A percentile compares a stretch with the other conserved stretches of the same genome.
Conservation (phyloP, 2,797 vertebrate species). For the Neopelma chrysocephalum region DNA sequence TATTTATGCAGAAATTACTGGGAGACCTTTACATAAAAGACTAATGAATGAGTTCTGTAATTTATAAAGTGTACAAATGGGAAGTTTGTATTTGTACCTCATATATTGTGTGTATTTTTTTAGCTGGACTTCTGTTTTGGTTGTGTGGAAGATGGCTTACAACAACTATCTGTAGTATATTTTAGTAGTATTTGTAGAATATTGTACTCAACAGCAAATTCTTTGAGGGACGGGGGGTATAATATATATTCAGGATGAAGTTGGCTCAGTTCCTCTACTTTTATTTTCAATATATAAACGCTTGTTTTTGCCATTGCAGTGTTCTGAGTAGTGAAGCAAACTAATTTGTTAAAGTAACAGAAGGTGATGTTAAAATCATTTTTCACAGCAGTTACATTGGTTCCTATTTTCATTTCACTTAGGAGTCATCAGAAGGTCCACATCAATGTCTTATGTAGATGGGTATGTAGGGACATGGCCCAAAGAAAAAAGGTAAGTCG, state of each 20-base stretch:
- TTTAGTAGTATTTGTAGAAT: not conserved
- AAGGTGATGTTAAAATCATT: not conserved
- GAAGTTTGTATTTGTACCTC: not conserved
- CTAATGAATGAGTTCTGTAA: not conserved
- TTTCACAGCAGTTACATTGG: not conserved
- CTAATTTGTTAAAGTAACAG: not conserved
- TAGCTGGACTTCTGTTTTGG: not conserved
- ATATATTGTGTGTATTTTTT: not conserved
- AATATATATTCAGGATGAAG: not conserved
- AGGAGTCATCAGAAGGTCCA: constrained; percentile 94
- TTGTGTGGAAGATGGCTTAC: not conserved
- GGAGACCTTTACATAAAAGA: not conserved
- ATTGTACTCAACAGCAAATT: not conserved
- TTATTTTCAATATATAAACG: not conserved
- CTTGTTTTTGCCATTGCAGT: not conserved
- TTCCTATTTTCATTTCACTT: constrained; percentile 46
- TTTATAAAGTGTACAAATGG: not conserved
- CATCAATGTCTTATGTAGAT: constrained; percentile 97
- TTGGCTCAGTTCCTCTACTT: not conserved
- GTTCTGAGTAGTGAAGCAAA: not conserved
- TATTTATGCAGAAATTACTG: not conserved
- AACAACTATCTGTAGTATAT: not conserved
- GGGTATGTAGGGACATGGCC: constrained; percentile 95
- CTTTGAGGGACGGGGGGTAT: not conserved
- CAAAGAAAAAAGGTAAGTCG: constrained; percentile 91